Evolutionary conservation across 1,140 invertebrate genomes (phyloP), one percentile per base, ranked within the genome.

Genomic region (Microplitis demolitor): DNA sequence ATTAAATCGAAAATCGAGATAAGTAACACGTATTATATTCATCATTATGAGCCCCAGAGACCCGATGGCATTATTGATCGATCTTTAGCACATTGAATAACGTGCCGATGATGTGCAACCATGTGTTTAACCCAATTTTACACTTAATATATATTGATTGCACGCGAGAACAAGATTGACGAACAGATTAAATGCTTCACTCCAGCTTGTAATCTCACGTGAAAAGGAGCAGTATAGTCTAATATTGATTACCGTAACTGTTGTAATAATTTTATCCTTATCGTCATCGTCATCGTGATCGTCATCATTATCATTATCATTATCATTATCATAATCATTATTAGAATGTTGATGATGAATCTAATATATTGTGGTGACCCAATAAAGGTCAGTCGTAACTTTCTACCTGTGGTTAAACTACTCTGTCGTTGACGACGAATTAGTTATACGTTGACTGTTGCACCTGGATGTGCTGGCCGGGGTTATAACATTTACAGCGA

Each of bases 121-220:
- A 66, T 60, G 63, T 45, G 71, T 39, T 61, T 72, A 60, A 72
- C 37, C 54, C 56, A 14, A 11, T 56, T 72, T 72, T 33, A 66
- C 71, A 72, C 71, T 53, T 72, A 61, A 60, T 60, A 14, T 16
- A 31, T 33, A 63, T 35, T 35, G 61, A 63, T 16, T 35, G 61
- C 58, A 69, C 56, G 72, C 60, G 72, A 73, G 66, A 67, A 61
- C 62, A 73, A 68, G 66, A 69, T 73, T 69, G 71, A 73, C 71
- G 71, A 63, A n/a, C n/a, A 68, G 64, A 51, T 54, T 34, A 61
- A 33, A 31, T 70, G 61, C 61, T 61, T 24, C 50, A 4, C 34
- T 45, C 33, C 58, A 62, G 58, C 68, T 45, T 6, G 37, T 56
- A 35, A 5, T 64, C 3, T 53, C 60, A 56, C 66, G 66, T 35